Evolutionary conservation across 2,797 vertebrate genomes (phyloP), one percentile per base, ranked within the genome.

Genomic region (Hoplostethus atlanticus): DNA sequence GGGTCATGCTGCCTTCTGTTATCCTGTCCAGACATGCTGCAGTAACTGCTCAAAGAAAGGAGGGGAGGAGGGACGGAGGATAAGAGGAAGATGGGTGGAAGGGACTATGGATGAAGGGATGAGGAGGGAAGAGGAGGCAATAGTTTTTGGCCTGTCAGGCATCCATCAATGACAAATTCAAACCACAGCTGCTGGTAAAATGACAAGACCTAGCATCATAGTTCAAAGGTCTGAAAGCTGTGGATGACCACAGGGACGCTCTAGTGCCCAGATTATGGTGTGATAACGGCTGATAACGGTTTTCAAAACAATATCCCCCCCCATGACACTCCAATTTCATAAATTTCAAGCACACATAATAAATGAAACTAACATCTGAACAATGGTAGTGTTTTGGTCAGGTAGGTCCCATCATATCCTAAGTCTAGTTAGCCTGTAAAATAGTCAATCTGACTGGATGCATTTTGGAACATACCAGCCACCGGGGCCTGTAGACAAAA

Each of bases 11-110:
- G 56, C 74, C 72, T 28, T 63, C 72, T 73, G 79, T 77, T 82
- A 61, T 87, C 77, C 65, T 87, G 89, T 83, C 59, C 71, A 68
- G 77, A 80, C 90, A 84, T n/a, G 87, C 66, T 71, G 68, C 57
- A 56, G 74, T 5, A 40, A 52, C 71, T 70, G 72, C 66, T 64
- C n/a, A 2, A 63, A 51, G 13, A 70, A 34, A 42, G 57, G 16
- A 54, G 55, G 48, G 55, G 53, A 11, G 48, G 44, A 11, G 28
- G 15, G 7, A 10, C 50, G 55, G 31, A 68, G 47, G 73, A 76
- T 54, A 58, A 53, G 55, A 75, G 47, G 55, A 69, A 7, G 11
- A 56, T 12, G n/a, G n/a, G 50, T 3, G 47, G 73, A 75, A 53
- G 56, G 53, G 60, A 75, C 44, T 53, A 69, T 30, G 51, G 51